These are phyloP conservation scores for Cataglyphis cursor DNA, from an alignment of 2,888 invertebrate species.

Conservation along the genomic window DNA sequence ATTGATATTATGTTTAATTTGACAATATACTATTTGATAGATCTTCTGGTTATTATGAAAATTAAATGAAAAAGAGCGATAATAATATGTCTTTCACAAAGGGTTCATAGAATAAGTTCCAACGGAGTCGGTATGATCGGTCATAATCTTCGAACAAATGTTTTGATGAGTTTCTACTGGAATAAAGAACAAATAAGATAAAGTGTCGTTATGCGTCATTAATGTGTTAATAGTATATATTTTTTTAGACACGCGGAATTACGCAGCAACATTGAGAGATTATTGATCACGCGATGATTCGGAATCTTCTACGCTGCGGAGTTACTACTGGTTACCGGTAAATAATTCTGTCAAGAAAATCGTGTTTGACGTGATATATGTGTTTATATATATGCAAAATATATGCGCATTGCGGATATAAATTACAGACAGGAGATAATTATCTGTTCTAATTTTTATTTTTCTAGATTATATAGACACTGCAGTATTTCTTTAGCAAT, in stretches of 20 bases:
- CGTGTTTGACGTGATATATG: not conserved
- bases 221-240: not conserved
- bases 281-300: constrained; percentile 22
- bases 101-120: not conserved
- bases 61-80: not conserved
- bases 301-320: constrained; percentile 6
- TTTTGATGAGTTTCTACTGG: not conserved
- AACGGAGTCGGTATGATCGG: not conserved
- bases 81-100: not conserved
- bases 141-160: not conserved
- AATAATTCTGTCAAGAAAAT: constrained; percentile 4
- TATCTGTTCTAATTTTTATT: constrained; percentile 16
- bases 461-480: not conserved
- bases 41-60: not conserved
- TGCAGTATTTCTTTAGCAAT: constrained; percentile 19
- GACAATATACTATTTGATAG: not conserved
- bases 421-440: not conserved
- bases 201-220: not conserved
- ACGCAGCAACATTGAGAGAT: constrained; percentile 4
- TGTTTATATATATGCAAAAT: not conserved
- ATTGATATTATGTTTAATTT: not conserved
- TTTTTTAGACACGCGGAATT: not conserved
- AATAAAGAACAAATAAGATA: not conserved
- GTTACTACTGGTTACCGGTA: constrained; percentile 25
- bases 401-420: not conserved